Evolutionary conservation across 2,888 invertebrate genomes (phyloP).

Genomic region (Plebejus melissa): DNA sequence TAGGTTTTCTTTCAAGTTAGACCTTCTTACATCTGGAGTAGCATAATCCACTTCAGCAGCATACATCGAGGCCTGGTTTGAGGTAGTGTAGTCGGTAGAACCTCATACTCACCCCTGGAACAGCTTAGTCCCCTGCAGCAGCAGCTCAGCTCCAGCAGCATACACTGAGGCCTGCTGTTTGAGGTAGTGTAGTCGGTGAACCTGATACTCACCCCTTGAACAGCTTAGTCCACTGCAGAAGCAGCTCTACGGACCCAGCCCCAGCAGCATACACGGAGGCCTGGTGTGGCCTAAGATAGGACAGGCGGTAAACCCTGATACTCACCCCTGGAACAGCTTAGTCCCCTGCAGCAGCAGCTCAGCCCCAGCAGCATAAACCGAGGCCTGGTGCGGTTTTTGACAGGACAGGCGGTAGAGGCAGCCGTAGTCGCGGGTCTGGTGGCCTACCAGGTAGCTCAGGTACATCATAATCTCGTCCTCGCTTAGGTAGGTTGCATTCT

Average conservation of each 20-base stretch:
- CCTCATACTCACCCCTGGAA: constrained; percentile 78
- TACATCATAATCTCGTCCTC: constrained; percentile 86
- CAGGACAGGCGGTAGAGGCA: constrained; percentile 89
- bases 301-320: constrained; percentile 80
- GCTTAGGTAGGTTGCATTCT: constrained; percentile 71
- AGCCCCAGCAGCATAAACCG: constrained; percentile 87
- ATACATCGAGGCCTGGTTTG: constrained; percentile 45
- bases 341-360: constrained; percentile 85
- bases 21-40: no score
- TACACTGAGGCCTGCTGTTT: constrained; percentile 87
- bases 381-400: constrained; percentile 84
- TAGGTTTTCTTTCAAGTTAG: no score
- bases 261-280: constrained; percentile 87
- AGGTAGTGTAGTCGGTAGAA: constrained; percentile 87
- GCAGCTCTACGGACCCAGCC: constrained; percentile 77
- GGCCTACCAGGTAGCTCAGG: constrained; percentile 82
- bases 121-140: constrained; percentile 84
- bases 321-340: constrained; percentile 83
- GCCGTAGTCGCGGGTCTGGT: constrained; percentile 81
- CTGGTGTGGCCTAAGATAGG: constrained; percentile 86
- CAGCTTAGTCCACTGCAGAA: constrained; percentile 84
- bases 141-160: constrained; percentile 86
- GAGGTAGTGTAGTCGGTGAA: constrained; percentile 86
- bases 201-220: constrained; percentile 78
- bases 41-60: no score